A percentile compares a stretch with the other conserved stretches of the same genome.
These are phyloP conservation scores for Takifugu flavidus DNA, from an alignment of 2,113 vertebrate genomes.

Conservation along the genomic window DNA sequence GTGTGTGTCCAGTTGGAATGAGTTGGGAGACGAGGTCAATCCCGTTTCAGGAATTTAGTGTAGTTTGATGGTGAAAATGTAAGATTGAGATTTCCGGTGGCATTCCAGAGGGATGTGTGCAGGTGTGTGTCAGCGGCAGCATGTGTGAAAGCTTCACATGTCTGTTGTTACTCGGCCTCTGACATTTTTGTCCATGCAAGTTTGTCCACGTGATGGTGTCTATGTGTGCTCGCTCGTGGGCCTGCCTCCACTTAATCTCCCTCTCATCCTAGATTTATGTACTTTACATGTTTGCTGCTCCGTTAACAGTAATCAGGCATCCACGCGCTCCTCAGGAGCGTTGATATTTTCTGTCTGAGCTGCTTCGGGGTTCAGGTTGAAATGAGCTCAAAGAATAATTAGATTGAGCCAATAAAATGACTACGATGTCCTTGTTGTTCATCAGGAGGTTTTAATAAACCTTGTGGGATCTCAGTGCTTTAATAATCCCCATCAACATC, in stretches of 20 bases:
- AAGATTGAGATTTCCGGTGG: not conserved
- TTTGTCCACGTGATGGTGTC: not conserved
- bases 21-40: too few species aligned
- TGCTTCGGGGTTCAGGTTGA: too few species aligned
- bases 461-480: too few species aligned
- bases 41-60: not conserved
- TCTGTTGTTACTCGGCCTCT: constrained; percentile 11
- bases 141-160: constrained; percentile 25
- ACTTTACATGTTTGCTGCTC: constrained; percentile 24
- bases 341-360: too few species aligned
- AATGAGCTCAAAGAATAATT: too few species aligned
- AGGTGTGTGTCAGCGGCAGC: not conserved
- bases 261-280: constrained; percentile 36
- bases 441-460: too few species aligned
- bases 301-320: constrained; percentile 39
- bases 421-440: too few species aligned
- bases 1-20: not conserved
- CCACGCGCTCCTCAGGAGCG: not conserved
- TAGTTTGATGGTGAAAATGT: not conserved
- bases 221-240: constrained; percentile 14
- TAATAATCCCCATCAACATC: too few species aligned
- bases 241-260: constrained; percentile 40
- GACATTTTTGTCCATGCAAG: constrained; percentile 1
- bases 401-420: too few species aligned
- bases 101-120: not conserved